These are phyloP conservation scores for Globia sparganii DNA, from an alignment of 2,888 invertebrate genomes.

Conservation along the genomic window DNA sequence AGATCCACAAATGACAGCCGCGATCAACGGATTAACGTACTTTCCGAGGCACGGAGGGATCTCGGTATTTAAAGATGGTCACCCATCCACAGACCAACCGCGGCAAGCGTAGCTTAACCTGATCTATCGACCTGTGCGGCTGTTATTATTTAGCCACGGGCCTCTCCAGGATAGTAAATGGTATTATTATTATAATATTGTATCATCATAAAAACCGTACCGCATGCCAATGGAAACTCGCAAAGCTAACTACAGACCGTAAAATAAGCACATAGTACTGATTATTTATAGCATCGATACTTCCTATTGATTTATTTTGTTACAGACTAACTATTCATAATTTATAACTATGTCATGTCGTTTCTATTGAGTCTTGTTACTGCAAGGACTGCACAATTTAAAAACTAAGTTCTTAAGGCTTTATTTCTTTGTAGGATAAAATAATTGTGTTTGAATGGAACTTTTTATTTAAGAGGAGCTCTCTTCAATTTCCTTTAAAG, in stretches of 20 bases:
- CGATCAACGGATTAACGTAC: no score
- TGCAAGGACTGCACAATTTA: background rate
- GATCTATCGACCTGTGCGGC: no score
- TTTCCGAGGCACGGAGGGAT: no score
- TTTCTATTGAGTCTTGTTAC: slow-evolving; percentile 12
- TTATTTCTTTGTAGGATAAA: background rate
- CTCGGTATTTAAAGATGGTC: no score
- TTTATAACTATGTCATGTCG: slow-evolving; percentile 68
- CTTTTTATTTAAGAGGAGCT: background rate
- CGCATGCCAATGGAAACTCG: slow-evolving; percentile 69
- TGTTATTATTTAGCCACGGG: no score
- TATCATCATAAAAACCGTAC: slow-evolving; percentile 35
- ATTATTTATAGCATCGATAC: slow-evolving; percentile 80
- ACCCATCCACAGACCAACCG: no score
- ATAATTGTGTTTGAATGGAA: background rate
- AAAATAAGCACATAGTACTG: slow-evolving; percentile 72
- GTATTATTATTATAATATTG: background rate
- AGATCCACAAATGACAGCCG: no score
- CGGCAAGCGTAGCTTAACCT: no score
- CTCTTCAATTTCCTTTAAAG: background rate
- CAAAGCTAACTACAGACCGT: slow-evolving; percentile 71
- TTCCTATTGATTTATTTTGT: slow-evolving; percentile 81
- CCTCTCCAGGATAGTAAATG: no score
- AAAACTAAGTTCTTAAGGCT: background rate
- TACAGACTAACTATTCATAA: slow-evolving; percentile 71